Base-by-base conservation (phyloP, 2,888 invertebrate genomes). In the Amphipoea lucens region DNA sequence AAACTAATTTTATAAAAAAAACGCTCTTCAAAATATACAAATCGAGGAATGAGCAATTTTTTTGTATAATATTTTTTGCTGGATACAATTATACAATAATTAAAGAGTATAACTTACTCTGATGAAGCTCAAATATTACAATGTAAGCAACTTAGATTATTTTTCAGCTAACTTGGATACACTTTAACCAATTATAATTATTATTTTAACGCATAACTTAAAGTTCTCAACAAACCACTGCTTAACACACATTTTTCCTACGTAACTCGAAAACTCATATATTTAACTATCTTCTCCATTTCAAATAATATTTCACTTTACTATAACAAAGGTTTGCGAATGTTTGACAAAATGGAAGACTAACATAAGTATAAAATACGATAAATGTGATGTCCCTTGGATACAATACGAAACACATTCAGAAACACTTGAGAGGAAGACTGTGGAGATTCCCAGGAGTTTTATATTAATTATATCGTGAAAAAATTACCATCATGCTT, bases 261-360 rank as follows among this genome's bases (percentile, higher is more conserved):
- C 40, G 42, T 76, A 78, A 29, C 54, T 71, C 62, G 23, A 74
- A 74, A 65, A 57, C 54, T 63, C 70, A 76, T 67, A 81, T 67
- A 67, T 66, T 51, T 75, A 84, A 80, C 85, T 87, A 87, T 87
- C 85, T 85, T 84, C 85, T 85, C 69, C 85, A 60, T 85, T 84
- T 75, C 62, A 76, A 84, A 84, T 72, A 69, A 57, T 71, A 72
- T 76, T 78, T 79, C 84, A 78, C 54, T 78, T 72, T 67, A 79
- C 54, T 72, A 48, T 62, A 74, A 72, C 36, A 77, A 76, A 65
- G 71, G 66, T 77, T 84, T 84, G 84, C 78, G 78, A 84, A 81
- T 74, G 79, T 84, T 86, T 83, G 67, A 84, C 76, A 88, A 83
- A 76, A 83, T 90, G 91, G 90, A 90, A 90, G 90, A 90, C 90